These are phyloP conservation scores for Candidula unifasciata DNA, from an alignment of 2,888 invertebrate genomes.

Conservation along the genomic window DNA sequence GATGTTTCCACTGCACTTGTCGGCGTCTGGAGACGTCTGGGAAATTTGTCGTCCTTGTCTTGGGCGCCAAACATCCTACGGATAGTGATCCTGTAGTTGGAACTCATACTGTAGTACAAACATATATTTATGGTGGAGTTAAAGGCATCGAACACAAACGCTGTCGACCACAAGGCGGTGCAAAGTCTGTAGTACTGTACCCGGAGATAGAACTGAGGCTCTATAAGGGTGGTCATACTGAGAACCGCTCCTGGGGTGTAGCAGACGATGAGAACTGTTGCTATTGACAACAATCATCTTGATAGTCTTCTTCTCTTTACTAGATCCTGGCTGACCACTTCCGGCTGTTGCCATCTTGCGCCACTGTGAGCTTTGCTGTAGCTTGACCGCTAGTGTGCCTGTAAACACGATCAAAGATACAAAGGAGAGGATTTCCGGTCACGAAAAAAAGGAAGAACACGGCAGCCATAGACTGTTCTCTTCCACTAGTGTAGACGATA, in stretches of 20 bases:
- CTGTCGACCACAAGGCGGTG: not conserved
- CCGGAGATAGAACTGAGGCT: not conserved
- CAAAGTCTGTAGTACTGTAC: not conserved
- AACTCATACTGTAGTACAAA: slow-evolving; percentile 14
- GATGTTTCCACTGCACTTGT: too few species aligned
- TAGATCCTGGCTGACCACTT: not conserved
- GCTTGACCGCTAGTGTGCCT: not conserved
- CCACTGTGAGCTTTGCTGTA: not conserved
- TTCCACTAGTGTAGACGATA: not conserved
- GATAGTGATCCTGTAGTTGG: not conserved
- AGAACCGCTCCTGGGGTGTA: slow-evolving; percentile 10
- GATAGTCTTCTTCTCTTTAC: slow-evolving; percentile 6
- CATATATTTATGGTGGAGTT: slow-evolving; percentile 17
- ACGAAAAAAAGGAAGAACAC: not conserved
- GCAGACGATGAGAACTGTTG: slow-evolving; percentile 19
- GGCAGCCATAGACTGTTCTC: not conserved
- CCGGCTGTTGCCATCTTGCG: not conserved
- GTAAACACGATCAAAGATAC: not conserved
- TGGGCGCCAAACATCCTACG: not conserved
- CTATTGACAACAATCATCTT: not conserved
- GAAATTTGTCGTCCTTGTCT: too few species aligned
- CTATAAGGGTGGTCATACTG: not conserved
- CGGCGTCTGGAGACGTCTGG: too few species aligned
- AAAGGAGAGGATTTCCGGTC: not conserved
- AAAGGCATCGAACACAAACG: not conserved